Conservation (phyloP, 2,113 vertebrate genomes). For the Trematomus loennbergii region DNA sequence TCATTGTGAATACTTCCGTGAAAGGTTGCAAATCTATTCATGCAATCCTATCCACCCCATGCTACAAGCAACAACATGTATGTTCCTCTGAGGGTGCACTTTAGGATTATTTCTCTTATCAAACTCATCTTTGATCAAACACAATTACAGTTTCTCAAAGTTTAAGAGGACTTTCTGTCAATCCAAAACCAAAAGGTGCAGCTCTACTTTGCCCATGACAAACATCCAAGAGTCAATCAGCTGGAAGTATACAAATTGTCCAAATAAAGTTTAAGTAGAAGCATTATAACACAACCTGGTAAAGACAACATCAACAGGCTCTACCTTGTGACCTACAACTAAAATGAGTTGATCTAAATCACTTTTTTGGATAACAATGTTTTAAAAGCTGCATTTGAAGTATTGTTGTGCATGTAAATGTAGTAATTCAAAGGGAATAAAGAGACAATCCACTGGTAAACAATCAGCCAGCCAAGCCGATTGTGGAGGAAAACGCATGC, state of each 20-base stretch:
- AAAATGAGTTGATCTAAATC: neutral
- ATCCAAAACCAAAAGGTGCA: too few species aligned
- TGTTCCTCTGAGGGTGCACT: too few species aligned
- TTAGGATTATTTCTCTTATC: neutral
- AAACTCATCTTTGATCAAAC: too few species aligned
- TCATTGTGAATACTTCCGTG: neutral
- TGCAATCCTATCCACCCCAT: neutral
- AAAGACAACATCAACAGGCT: neutral
- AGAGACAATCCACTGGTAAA: slow-evolving; percentile 57
- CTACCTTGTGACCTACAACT: neutral
- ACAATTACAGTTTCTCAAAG: too few species aligned
- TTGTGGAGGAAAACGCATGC: slow-evolving; percentile 71
- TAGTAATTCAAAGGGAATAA: slow-evolving; percentile 47
- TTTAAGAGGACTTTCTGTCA: too few species aligned
- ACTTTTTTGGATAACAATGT: neutral
- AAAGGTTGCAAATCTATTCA: neutral
- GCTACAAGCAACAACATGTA: neutral
- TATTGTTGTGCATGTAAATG: slow-evolving; percentile 71
- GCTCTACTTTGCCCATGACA: too few species aligned
- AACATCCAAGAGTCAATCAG: neutral
- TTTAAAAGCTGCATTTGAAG: slow-evolving; percentile 16
- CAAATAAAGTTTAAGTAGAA: neutral
- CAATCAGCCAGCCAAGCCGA: slow-evolving; percentile 73
- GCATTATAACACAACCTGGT: neutral
- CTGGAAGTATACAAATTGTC: neutral